A percentile compares a stretch with the other conserved stretches of the same genome.
Evolutionary conservation across 1,140 invertebrate genomes (phyloP).

Genomic region (Battus philenor): DNA sequence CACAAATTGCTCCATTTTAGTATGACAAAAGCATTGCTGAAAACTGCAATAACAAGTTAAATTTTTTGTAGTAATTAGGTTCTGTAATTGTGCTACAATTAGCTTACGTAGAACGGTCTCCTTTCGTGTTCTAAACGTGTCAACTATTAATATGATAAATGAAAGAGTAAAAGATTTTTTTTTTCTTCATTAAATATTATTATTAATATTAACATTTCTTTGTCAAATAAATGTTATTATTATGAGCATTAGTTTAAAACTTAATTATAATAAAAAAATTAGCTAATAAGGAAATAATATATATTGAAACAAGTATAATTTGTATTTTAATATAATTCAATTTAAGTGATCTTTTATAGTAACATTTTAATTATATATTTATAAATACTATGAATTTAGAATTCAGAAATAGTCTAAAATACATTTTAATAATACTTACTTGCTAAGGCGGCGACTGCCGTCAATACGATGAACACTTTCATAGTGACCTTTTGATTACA

Average conservation of each 20-base stretch:
- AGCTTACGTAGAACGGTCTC: too few relatives aligned
- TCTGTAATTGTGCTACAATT: constrained; percentile 1
- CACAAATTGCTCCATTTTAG: not conserved
- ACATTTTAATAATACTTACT: constrained; percentile 44
- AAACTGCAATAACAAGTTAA: not conserved
- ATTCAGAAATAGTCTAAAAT: too few relatives aligned
- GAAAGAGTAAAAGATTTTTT: too few relatives aligned
- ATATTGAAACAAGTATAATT: not conserved
- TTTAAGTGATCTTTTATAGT: not conserved
- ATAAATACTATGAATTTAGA: not conserved
- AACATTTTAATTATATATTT: not conserved
- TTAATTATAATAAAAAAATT: too few relatives aligned
- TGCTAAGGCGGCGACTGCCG: constrained; percentile 58
- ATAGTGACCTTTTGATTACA: constrained; percentile 61
- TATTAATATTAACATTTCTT: too few relatives aligned
- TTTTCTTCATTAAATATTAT: too few relatives aligned
- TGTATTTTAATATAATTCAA: not conserved
- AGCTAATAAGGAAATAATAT: too few relatives aligned
- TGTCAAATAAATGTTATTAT: too few relatives aligned
- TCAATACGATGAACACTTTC: constrained; percentile 72
- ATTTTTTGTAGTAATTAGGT: constrained; percentile 4
- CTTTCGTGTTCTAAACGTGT: too few relatives aligned
- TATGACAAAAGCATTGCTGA: not conserved
- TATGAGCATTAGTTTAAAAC: too few relatives aligned
- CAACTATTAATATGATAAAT: too few relatives aligned